A percentile compares a stretch with the other conserved stretches of the same genome.
These are phyloP conservation scores for Amphiura filiformis DNA, from an alignment of 35 echinoderm and acorn worm species.

Conservation along the genomic window DNA sequence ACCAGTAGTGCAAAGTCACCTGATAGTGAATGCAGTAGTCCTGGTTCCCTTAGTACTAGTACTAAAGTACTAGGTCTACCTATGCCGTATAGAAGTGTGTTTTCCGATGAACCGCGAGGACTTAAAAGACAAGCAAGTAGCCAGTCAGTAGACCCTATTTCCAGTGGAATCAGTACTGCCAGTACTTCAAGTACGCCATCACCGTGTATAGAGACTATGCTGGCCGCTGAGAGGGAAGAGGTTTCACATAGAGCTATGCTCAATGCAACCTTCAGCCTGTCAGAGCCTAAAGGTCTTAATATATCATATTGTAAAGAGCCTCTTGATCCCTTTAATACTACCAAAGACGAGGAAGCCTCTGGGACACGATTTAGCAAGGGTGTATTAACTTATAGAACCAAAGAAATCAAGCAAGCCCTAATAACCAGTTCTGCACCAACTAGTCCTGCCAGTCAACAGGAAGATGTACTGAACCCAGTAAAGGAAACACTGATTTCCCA, in stretches of 20 bases:
- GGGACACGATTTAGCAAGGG: neutral
- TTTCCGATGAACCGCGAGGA: constrained; percentile 18
- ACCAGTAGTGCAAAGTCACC: constrained; percentile 13
- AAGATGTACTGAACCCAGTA: neutral
- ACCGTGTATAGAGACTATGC: neutral
- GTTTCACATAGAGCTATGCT: neutral
- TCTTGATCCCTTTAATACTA: neutral
- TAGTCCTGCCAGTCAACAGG: neutral
- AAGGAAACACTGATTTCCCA: neutral
- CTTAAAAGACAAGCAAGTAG: constrained; percentile 30
- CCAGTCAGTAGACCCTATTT: constrained; percentile 21
- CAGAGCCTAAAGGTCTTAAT: neutral
- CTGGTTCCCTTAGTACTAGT: neutral
- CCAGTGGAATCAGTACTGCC: constrained; percentile 20
- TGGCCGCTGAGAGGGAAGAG: neutral
- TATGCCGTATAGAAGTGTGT: constrained; percentile 32
- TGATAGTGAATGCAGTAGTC: constrained; percentile 14
- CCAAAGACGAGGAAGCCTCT: neutral
- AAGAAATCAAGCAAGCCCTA: neutral
- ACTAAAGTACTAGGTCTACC: constrained; percentile 21
- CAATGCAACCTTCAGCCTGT: neutral
- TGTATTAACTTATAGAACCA: neutral
- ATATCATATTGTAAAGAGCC: neutral
- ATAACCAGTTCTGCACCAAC: neutral
- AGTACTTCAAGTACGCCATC: constrained; percentile 18